phyloP scores from a whole-genome alignment of 2,113 vertebrate species.

The Tichodroma muraria region DNA sequence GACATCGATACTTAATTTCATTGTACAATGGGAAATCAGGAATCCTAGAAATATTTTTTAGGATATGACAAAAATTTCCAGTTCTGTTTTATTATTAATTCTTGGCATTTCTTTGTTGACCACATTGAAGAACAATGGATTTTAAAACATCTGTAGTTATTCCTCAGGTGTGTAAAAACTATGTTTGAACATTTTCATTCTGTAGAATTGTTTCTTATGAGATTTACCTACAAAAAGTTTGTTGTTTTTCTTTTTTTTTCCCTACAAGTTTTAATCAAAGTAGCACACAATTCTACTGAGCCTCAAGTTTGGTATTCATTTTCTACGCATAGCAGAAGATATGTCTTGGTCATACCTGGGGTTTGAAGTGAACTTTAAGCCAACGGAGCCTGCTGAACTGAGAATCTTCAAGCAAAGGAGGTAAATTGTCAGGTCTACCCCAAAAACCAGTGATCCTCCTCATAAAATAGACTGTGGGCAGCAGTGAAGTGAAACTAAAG shows the following conservation, averaged over 20 bases:
- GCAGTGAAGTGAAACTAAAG: neutral
- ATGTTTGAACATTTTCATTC: neutral
- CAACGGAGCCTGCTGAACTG: neutral
- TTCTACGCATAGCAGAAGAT: neutral
- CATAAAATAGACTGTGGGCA: neutral
- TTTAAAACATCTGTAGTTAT: neutral
- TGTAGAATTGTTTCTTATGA: neutral
- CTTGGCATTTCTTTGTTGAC: neutral
- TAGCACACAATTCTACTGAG: neutral
- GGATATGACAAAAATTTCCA: neutral
- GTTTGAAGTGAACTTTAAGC: neutral
- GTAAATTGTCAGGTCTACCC: neutral
- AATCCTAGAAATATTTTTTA: neutral
- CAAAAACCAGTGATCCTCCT: neutral
- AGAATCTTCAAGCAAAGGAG: neutral
- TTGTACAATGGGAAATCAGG: neutral
- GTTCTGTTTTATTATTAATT: neutral
- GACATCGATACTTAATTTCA: neutral
- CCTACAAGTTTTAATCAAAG: neutral
- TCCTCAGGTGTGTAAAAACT: neutral
- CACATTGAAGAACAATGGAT: neutral
- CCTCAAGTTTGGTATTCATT: neutral
- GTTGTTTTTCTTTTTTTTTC: no score
- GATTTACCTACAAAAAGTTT: neutral
- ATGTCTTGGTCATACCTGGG: neutral